Evolutionary conservation across 2,888 invertebrate species (phyloP), one percentile per base, ranked within the genome.

Genomic region (Nemotelus pantherinus): DNA sequence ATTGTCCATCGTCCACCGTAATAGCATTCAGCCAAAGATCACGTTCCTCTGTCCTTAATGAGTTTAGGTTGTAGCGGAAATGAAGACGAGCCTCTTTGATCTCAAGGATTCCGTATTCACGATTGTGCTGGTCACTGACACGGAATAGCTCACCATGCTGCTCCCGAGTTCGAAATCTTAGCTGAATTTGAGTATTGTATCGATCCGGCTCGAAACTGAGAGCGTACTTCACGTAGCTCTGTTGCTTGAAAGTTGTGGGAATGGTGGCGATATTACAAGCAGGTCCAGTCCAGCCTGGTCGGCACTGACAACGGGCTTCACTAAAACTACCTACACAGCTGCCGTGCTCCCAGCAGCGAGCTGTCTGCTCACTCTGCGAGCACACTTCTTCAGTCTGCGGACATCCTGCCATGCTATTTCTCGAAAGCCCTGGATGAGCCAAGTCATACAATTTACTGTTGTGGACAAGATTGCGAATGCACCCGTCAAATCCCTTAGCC

Each of bases 191-290:
- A 0, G 96, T 97, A 75, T 94, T 94, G 84, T 95, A 97, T 82
- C 95, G 90, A 84, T 97, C 95, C 0, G 97, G 97, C 85, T 97
- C 96, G 85, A 97, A 97, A 82, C 96, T 96, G 50, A 98, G 88
- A 2, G 97, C 96, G 86, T 98, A 98, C 86, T 97, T 97, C n/a
- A 98, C 96, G 86, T 97, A 98, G 81, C 97, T 97, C 86, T 96
- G 95, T 0, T 94, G 93, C 84, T 95, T 93, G 87, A 98, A 97
- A 79, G 97, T 97, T 0, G 96, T 95, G 0, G 96, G 95, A 67
- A 94, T 93, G 0, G 96, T 97, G 72, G 93, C 92, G 64, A 93
- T 91, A 83, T 93, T 93, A 84, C 96, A 96, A 0, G 94, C 93
- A 0, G 95, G 94, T 6, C 98, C 98, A 0, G 95, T 95, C 93